These are phyloP conservation scores for Drosophila monieri DNA, from an alignment of 2,888 invertebrate species.

Conservation along the genomic window DNA sequence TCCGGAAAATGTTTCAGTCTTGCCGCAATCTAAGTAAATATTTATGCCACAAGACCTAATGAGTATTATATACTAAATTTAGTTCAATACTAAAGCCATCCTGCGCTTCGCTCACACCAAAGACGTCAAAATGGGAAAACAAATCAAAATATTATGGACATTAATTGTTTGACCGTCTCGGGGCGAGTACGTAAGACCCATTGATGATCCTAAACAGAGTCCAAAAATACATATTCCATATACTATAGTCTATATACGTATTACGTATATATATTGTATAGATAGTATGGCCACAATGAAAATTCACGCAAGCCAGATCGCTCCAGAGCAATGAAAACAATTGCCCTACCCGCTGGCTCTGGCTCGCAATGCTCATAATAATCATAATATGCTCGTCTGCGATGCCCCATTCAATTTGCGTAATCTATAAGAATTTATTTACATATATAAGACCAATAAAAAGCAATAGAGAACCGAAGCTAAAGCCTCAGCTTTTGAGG, in stretches of 20 bases:
- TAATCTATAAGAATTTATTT: slow-evolving; percentile 67
- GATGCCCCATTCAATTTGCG: slow-evolving; percentile 58
- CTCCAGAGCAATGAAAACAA: slow-evolving; percentile 38
- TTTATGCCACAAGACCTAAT: slow-evolving; percentile 46
- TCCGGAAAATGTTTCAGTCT: slow-evolving; percentile 24
- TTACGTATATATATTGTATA: background rate
- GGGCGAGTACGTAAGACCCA: slow-evolving; percentile 49
- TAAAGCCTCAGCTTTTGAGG: slow-evolving; percentile 10
- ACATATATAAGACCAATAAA: slow-evolving; percentile 58
- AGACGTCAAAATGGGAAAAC: slow-evolving; percentile 45
- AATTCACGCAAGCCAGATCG: slow-evolving; percentile 48
- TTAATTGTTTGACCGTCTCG: slow-evolving; percentile 36
- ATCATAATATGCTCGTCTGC: slow-evolving; percentile 44
- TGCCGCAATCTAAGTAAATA: slow-evolving; percentile 36
- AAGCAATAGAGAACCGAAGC: slow-evolving; percentile 43
- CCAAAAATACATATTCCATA: slow-evolving; percentile 28
- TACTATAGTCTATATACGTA: background rate
- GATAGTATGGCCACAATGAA: slow-evolving; percentile 42
- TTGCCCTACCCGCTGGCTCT: slow-evolving; percentile 46
- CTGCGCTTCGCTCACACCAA: slow-evolving; percentile 27
- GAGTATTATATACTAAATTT: slow-evolving; percentile 49
- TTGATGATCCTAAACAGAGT: slow-evolving; percentile 51
- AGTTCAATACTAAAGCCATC: slow-evolving; percentile 32
- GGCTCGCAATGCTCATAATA: slow-evolving; percentile 52
- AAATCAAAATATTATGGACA: slow-evolving; percentile 48